A percentile compares a stretch with the other conserved stretches of the same genome.
Evolutionary conservation across 2,888 invertebrate species (phyloP).

Genomic region (Megamerina dolium): DNA sequence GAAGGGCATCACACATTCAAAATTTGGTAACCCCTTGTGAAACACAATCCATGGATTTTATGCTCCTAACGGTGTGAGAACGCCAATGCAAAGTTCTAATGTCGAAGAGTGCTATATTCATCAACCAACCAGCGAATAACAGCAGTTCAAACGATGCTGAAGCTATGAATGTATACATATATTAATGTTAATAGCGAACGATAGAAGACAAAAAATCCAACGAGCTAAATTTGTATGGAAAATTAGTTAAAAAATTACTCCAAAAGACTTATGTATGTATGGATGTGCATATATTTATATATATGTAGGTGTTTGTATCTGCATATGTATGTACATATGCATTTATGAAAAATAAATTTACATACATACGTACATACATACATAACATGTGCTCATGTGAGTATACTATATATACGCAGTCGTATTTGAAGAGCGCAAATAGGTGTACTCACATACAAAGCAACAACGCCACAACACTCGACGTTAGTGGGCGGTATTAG

Average conservation of each 20-base stretch:
- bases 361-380: slow-evolving; percentile 18
- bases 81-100: too few relatives aligned
- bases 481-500: slow-evolving; percentile 50
- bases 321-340: slow-evolving; percentile 13
- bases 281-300: slow-evolving; percentile 10
- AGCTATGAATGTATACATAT: slow-evolving; percentile 3
- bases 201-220: slow-evolving; percentile 10
- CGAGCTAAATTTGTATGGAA: slow-evolving; percentile 45
- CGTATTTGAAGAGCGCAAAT: not conserved
- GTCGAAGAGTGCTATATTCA: too few relatives aligned
- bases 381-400: slow-evolving; percentile 2
- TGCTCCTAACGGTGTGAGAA: too few relatives aligned
- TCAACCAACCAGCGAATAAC: too few relatives aligned
- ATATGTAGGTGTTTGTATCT: too few relatives aligned
- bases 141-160: too few relatives aligned
- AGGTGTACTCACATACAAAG: not conserved
- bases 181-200: not conserved
- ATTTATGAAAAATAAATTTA: slow-evolving; percentile 8
- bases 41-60: too few relatives aligned
- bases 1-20: too few relatives aligned
- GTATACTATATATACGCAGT: slow-evolving; percentile 2
- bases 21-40: too few relatives aligned
- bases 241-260: slow-evolving; percentile 44
- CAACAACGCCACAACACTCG: slow-evolving; percentile 8
- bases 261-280: slow-evolving; percentile 11